Conservation (phyloP, 2,888 invertebrate species). For the Drosophila borealis region DNA sequence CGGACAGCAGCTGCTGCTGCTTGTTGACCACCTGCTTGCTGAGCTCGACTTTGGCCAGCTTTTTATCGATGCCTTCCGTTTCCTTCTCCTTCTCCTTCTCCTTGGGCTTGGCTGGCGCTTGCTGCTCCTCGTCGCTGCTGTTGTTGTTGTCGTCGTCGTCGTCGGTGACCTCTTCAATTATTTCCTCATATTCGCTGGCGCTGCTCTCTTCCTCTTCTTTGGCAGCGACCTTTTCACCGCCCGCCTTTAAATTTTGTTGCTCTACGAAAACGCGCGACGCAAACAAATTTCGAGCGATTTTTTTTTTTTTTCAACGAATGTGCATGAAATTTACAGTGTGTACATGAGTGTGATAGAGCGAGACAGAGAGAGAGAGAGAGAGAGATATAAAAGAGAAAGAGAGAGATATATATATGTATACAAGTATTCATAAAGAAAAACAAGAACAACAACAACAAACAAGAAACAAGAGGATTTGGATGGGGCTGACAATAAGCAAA, state of each 20-base stretch:
- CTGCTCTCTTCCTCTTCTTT: constrained; percentile 75
- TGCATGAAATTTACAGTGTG: constrained; percentile 11
- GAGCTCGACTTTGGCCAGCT: constrained; percentile 65
- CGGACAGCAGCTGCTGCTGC: constrained; percentile 22
- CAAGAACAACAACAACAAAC: constrained; percentile 25
- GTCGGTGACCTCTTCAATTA: constrained; percentile 84
- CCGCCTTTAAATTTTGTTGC: constrained; percentile 83
- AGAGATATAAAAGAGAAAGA: background rate
- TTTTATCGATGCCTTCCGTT: constrained; percentile 39
- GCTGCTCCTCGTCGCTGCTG: constrained; percentile 65
- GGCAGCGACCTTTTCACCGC: constrained; percentile 83
- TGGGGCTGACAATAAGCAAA: constrained; percentile 12
- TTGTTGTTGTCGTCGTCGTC: constrained; percentile 64
- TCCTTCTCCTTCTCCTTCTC: constrained; percentile 19
- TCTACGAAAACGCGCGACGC: constrained; percentile 59
- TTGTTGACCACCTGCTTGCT: constrained; percentile 34
- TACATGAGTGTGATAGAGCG: constrained; percentile 37
- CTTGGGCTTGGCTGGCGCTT: constrained; percentile 15
- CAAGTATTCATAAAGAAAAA: constrained; percentile 18
- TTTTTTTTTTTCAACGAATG: constrained; percentile 12
- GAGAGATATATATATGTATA: constrained; percentile 10
- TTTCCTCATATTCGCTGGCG: constrained; percentile 83
- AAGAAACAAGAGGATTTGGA: background rate
- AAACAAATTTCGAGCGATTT: background rate
- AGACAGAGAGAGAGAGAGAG: constrained; percentile 38